Conservation (phyloP, 2,113 vertebrate species). For the Poecile atricapillus region DNA sequence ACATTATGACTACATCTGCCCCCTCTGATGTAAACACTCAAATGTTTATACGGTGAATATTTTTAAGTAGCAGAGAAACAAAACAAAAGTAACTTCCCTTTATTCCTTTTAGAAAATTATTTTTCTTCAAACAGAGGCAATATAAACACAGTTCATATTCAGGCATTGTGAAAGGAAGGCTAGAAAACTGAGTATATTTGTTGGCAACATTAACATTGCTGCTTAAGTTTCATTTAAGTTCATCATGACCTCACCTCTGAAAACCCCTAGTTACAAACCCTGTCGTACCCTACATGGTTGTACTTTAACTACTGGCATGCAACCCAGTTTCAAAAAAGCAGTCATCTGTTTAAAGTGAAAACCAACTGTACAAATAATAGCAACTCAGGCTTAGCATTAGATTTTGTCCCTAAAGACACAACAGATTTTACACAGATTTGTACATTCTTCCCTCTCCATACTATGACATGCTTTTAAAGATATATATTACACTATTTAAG, state of each 20-base stretch:
- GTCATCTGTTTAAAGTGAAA: slow-evolving; percentile 68
- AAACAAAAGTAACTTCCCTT: neutral
- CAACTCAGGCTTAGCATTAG: neutral
- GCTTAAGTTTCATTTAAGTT: slow-evolving; percentile 32
- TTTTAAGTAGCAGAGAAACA: slow-evolving; percentile 14
- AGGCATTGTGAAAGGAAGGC: neutral
- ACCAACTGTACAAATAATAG: slow-evolving; percentile 51
- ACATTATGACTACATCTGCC: neutral
- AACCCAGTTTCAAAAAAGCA: slow-evolving; percentile 68
- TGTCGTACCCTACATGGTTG: slow-evolving; percentile 75
- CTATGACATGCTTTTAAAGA: neutral
- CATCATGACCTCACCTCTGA: slow-evolving; percentile 69
- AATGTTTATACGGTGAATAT: neutral
- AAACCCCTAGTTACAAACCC: slow-evolving; percentile 50
- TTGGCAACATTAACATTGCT: neutral
- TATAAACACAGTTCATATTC: neutral
- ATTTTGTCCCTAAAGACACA: neutral
- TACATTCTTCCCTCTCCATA: neutral
- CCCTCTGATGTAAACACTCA: neutral
- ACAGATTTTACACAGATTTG: neutral
- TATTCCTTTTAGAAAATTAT: neutral
- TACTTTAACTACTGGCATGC: slow-evolving; percentile 62
- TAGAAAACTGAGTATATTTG: slow-evolving; percentile 47
- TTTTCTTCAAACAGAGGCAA: neutral
- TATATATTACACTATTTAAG: neutral